These are phyloP conservation scores for Dromococcyx pavoninus DNA, from an alignment of 2,797 vertebrate species.

Conservation along the genomic window DNA sequence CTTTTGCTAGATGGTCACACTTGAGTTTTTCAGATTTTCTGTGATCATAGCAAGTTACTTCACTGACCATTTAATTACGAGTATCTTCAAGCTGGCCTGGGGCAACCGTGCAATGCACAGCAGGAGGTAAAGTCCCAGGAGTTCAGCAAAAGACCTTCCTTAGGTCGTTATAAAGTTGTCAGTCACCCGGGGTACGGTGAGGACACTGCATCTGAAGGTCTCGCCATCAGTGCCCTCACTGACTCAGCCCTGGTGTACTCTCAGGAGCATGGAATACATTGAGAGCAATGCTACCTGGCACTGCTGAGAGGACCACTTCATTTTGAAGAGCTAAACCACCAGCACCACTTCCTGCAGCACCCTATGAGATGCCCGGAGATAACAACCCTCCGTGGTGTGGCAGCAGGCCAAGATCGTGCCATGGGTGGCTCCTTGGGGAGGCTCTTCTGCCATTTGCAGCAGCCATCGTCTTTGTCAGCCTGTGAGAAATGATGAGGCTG, in stretches of 20 bases:
- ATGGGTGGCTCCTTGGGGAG: neutral
- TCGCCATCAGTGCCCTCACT: rapidly evolving
- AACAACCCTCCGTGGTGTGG: neutral
- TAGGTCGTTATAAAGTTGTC: neutral
- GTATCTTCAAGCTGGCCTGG: neutral
- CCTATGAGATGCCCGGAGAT: neutral
- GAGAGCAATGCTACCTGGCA: rapidly evolving
- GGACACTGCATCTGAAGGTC: neutral
- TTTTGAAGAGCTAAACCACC: neutral
- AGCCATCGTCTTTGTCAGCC: neutral
- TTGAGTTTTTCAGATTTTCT: neutral
- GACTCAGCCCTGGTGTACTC: neutral
- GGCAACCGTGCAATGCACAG: neutral
- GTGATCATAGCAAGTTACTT: neutral
- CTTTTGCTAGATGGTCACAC: neutral
- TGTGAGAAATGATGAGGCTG: neutral
- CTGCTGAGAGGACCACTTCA: neutral
- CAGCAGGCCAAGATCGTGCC: neutral
- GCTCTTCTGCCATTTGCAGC: neutral
- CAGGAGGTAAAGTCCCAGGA: neutral
- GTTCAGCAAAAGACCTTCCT: neutral
- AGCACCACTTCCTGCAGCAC: neutral
- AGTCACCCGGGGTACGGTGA: rapidly evolving
- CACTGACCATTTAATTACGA: neutral
- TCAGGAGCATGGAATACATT: neutral